These are phyloP conservation scores for Himalopsyche phryganea DNA, from an alignment of 1,140 invertebrate genomes.

Conservation along the genomic window DNA sequence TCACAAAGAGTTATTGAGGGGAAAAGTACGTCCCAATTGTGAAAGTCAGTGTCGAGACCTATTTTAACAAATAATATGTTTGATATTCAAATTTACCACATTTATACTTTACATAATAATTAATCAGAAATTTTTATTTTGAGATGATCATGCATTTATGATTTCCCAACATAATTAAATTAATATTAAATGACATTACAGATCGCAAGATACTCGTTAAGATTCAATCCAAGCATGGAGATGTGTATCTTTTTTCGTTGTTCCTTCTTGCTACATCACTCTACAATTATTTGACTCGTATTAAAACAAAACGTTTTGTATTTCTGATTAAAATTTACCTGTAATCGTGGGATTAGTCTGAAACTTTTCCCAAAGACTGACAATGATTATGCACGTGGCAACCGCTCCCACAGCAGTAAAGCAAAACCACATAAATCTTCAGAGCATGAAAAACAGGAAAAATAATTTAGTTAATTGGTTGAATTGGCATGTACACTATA, in stretches of 20 bases:
- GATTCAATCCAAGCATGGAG: too few relatives aligned
- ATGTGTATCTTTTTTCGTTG: too few relatives aligned
- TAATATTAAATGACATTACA: too few relatives aligned
- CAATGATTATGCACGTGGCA: constrained; percentile 65
- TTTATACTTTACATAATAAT: constrained; percentile 3
- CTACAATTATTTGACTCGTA: too few relatives aligned
- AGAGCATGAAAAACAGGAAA: constrained; percentile 32
- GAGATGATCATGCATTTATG: too few relatives aligned
- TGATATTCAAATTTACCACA: constrained; percentile 1
- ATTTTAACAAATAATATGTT: constrained; percentile 48
- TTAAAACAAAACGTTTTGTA: too few relatives aligned
- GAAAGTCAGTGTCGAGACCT: constrained; percentile 68
- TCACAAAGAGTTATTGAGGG: constrained; percentile 66
- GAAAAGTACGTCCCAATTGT: constrained; percentile 70
- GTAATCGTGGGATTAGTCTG: constrained; percentile 78
- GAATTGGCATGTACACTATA: too few relatives aligned
- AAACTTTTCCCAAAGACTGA: constrained; percentile 73
- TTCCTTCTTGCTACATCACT: too few relatives aligned
- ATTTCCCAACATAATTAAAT: too few relatives aligned
- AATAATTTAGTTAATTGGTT: constrained; percentile 1
- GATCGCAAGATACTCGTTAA: too few relatives aligned
- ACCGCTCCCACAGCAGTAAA: constrained; percentile 63
- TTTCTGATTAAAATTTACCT: too few relatives aligned
- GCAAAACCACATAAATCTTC: constrained; percentile 70
- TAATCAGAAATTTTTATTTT: too few relatives aligned